Conservation (phyloP, 2,888 invertebrate species). For the Limenitis camilla region DNA sequence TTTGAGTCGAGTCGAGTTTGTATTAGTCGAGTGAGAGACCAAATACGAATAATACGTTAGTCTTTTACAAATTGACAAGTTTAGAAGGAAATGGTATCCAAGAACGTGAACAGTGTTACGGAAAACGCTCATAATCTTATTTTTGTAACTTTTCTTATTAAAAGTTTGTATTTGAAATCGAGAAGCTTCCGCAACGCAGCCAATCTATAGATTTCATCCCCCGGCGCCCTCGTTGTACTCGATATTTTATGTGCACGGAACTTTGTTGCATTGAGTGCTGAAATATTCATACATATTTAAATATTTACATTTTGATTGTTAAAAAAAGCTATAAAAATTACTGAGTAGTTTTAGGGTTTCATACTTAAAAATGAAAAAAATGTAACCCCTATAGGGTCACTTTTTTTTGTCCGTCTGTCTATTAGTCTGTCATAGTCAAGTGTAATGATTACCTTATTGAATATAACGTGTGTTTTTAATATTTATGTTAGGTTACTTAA, state of each 20-base stretch:
- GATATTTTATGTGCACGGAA: conserved; percentile 25
- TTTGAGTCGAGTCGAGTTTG: no score
- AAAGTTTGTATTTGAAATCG: conserved; percentile 51
- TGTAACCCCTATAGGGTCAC: no score
- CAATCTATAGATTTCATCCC: conserved; percentile 44
- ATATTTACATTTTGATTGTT: neutral
- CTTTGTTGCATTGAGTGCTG: conserved; percentile 9
- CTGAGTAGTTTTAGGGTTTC: no score
- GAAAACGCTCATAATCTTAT: conserved; percentile 44
- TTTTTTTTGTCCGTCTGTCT: no score
- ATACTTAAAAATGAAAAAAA: no score
- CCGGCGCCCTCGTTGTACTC: conserved; percentile 37
- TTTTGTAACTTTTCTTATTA: conserved; percentile 61
- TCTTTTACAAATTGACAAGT: neutral
- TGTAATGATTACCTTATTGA: no score
- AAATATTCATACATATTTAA: neutral
- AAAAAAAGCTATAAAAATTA: no score
- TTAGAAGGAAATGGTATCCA: conserved; percentile 6
- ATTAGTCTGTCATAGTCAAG: no score
- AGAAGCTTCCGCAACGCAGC: conserved; percentile 30
- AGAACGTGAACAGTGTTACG: conserved; percentile 8
- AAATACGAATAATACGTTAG: neutral
- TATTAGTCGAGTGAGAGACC: no score
- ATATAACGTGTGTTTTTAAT: no score
- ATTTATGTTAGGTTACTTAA: no score